A percentile compares a stretch with the other conserved stretches of the same genome.
phyloP scores from a whole-genome alignment of 2,797 vertebrate species.

The Glyptemys insculpta region DNA sequence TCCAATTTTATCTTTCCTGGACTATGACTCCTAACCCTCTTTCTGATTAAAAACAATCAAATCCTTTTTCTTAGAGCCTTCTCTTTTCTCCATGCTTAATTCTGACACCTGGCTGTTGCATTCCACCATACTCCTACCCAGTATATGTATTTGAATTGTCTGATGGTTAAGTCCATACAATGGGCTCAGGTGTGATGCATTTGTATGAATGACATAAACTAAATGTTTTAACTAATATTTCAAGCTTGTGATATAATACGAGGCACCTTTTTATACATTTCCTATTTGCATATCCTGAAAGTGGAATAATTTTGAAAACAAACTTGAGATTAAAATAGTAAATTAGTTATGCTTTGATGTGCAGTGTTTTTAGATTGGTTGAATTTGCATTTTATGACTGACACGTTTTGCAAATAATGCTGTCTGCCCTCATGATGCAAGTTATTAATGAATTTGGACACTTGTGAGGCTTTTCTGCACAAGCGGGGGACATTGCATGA shows the following conservation, averaged over 20 bases:
- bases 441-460: background rate
- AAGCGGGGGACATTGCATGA: background rate
- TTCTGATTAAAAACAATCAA: background rate
- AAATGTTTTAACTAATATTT: background rate
- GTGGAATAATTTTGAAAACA: too few relatives aligned
- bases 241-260: background rate
- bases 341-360: background rate
- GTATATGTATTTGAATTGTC: accelerated
- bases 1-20: background rate
- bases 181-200: background rate
- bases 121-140: accelerated
- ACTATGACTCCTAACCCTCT: too few relatives aligned
- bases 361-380: background rate
- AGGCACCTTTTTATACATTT: background rate
- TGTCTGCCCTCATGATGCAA: background rate
- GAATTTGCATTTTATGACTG: background rate
- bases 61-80: background rate
- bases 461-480: background rate
- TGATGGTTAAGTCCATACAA: background rate
- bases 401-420: accelerated
- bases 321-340: background rate
- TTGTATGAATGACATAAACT: background rate
- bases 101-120: background rate
- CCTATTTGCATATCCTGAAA: background rate
- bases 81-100: background rate